Conservation (phyloP, 2,113 vertebrate genomes). For the Gallinago paraguaiae region DNA sequence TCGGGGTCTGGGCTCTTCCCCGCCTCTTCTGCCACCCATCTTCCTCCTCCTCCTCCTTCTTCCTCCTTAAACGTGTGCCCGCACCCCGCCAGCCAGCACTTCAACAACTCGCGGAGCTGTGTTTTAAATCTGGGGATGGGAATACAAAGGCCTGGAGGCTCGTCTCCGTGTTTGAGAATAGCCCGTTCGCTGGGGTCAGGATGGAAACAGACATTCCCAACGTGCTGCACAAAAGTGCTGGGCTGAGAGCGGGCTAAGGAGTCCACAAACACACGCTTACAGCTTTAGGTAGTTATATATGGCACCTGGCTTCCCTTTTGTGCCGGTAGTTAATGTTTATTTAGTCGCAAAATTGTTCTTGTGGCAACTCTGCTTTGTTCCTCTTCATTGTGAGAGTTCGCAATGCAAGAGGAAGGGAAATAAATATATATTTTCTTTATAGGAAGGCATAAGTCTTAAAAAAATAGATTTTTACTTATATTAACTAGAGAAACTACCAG, state of each 20-base stretch:
- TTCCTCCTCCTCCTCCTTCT: not conserved
- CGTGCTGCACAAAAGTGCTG: not conserved
- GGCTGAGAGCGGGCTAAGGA: not conserved
- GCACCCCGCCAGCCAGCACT: not conserved
- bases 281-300: not conserved
- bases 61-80: no score
- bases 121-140: not conserved
- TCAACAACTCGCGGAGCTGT: not conserved
- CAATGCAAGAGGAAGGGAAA: not conserved
- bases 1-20: not conserved
- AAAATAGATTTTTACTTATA: not conserved
- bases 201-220: not conserved
- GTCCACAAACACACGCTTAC: not conserved
- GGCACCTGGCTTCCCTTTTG: not conserved
- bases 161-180: not conserved
- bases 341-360: not conserved
- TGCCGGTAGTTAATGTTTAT: not conserved
- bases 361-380: not conserved
- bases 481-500: not conserved
- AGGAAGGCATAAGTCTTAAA: accelerated
- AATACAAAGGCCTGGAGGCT: not conserved
- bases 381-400: not conserved
- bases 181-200: not conserved
- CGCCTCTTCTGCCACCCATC: not conserved
- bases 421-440: accelerated